A percentile compares a stretch with the other conserved stretches of the same genome.
Evolutionary conservation across 2,797 vertebrate genomes (phyloP).

Genomic region (Spea hammondii): DNA sequence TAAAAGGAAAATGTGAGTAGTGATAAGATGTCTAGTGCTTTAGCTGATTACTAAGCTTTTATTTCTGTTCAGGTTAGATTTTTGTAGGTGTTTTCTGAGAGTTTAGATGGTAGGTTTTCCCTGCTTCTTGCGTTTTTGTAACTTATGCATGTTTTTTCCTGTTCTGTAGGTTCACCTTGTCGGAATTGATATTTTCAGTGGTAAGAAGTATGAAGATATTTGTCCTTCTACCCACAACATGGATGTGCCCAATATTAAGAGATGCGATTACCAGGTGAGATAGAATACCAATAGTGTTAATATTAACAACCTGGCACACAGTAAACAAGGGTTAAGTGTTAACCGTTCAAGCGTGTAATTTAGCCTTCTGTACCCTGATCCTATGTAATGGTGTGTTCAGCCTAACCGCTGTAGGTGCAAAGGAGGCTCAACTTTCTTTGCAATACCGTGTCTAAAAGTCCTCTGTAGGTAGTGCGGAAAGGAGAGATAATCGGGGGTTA

Average conservation of each 20-base stretch:
- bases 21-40: no score
- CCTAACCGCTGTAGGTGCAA: no score
- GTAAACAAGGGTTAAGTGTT: no score
- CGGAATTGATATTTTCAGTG: constrained; percentile 97
- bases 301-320: no score
- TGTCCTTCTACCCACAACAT: constrained; percentile 99
- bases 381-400: no score
- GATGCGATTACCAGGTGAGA: constrained; percentile 91
- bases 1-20: no score
- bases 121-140: background rate
- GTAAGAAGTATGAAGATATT: constrained; percentile 98
- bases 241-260: constrained; percentile 97
- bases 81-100: background rate
- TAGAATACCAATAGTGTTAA: background rate
- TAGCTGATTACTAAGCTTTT: background rate
- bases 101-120: background rate
- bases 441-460: no score
- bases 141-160: background rate
- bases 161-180: constrained; percentile 87
- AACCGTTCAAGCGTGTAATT: no score
- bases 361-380: no score
- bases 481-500: no score
- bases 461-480: no score
- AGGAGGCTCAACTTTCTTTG: no score
- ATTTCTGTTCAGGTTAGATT: background rate